Percentiles rank a stretch among this genome's conserved stretches.
phyloP scores from a whole-genome alignment of 1,140 invertebrate genomes.

The Leptinotarsa undecemlineata region DNA sequence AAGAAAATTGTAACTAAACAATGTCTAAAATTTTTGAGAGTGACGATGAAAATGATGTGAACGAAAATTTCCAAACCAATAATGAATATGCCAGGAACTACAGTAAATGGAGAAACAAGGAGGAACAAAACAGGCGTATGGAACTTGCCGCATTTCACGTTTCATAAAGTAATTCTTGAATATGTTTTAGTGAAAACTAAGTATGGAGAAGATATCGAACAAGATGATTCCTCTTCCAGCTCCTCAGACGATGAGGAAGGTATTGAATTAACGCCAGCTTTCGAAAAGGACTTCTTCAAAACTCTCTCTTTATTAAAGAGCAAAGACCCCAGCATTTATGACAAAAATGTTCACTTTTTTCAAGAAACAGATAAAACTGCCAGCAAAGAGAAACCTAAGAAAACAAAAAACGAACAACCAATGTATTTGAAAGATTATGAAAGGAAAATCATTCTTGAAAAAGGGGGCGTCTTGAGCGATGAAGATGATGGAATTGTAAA shows the following conservation, averaged over 20 bases:
- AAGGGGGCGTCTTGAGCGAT: constrained; percentile 65
- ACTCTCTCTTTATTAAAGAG: constrained; percentile 83
- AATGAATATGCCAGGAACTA: constrained; percentile 82
- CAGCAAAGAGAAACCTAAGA: constrained; percentile 57
- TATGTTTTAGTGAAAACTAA: constrained; percentile 69
- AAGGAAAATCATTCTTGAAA: constrained; percentile 73
- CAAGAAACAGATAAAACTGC: not conserved
- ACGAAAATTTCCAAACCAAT: constrained; percentile 66
- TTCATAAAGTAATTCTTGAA: not conserved
- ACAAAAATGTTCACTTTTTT: constrained; percentile 78
- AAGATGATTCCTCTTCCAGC: constrained; percentile 48
- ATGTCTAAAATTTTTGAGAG: constrained; percentile 28
- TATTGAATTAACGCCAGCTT: constrained; percentile 62
- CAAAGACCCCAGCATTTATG: constrained; percentile 87
- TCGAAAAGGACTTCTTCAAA: constrained; percentile 86
- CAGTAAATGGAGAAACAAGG: constrained; percentile 78
- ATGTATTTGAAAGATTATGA: constrained; percentile 82
- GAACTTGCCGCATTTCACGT: constrained; percentile 40
- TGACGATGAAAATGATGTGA: constrained; percentile 17
- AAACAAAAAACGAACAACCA: constrained; percentile 59
- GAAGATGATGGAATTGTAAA: constrained; percentile 56
- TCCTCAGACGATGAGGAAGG: constrained; percentile 66
- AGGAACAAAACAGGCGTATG: constrained; percentile 82
- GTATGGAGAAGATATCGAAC: constrained; percentile 64
- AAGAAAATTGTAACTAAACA: not conserved